Base-by-base conservation (phyloP, 2,797 vertebrate genomes). In the Artibeus jamaicensis region DNA sequence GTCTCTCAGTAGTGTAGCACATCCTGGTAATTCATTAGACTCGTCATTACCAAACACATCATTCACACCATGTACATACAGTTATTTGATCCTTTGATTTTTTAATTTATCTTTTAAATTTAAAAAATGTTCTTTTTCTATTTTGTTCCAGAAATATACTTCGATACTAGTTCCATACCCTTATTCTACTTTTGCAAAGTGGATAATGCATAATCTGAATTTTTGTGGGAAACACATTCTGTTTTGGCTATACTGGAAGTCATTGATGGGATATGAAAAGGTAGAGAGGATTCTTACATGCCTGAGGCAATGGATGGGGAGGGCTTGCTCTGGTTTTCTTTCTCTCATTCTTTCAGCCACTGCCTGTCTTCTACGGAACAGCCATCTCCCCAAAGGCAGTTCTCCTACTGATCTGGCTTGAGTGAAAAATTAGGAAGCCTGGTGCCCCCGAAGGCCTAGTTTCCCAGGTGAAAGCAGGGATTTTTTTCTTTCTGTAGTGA, bases 1-100 rank as follows among this genome's bases (percentile, higher is more conserved):
- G 0, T 42, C 42, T n/a, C 11, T 37, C 22, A 6, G 39, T 5
- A 34, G 15, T 0, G 0, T 53, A 22, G 19, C n/a, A 11, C 0
- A 0, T 34, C 2, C 1, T 42, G 48, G 32, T 42, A 24, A 15
- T 12, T 68, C 70, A 34, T n/a, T 9, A 18, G n/a, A 18, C 62
- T 18, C 1, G 15, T 42, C 46, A 0, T 76, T 19, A 18, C 9
- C 1, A 3, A 4, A 22, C 68, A 2, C 7, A 2, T 46, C 26
- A 11, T 32, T 84, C 59, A 24, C 39, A 50, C 11, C 48, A 4
- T 5, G 10, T 22, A 7, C 11, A 24, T 0, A 29, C 21, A 26
- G 26, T 53, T 24, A 39, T 46, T 68, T 74, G 24, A 57, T 11
- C n/a, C 12, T 90, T 71, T 84, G 37, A 24, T 70, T 84, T 91